Evolutionary conservation across 2,797 vertebrate species (phyloP).

Genomic region (Salmo trutta): DNA sequence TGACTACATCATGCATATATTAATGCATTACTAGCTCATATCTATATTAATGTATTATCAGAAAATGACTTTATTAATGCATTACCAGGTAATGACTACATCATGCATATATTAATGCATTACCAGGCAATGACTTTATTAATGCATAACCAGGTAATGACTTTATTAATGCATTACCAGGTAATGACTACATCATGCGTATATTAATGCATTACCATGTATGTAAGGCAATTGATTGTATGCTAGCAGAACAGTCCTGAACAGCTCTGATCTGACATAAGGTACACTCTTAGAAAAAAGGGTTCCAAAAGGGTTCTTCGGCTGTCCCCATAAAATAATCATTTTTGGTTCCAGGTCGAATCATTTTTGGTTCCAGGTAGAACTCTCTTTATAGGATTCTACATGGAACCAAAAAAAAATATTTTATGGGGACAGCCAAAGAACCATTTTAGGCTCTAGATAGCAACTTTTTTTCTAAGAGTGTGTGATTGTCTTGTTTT

Average conservation of each 20-base stretch:
- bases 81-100: conserved; percentile 82
- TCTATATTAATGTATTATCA: conserved; percentile 78
- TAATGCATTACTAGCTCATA: conserved; percentile 84
- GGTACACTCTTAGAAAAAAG: too few species aligned
- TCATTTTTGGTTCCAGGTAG: too few species aligned
- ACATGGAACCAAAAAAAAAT: too few species aligned
- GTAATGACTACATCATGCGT: conserved; percentile 61
- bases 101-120: conserved; percentile 40
- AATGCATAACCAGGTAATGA: conserved; percentile 86
- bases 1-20: too few species aligned
- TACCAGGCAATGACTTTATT: conserved; percentile 86
- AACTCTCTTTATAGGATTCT: too few species aligned
- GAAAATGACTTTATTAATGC: conserved; percentile 84
- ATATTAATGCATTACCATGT: conserved; percentile 92
- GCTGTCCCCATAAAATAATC: too few species aligned
- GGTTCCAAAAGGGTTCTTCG: too few species aligned
- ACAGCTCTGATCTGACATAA: background rate
- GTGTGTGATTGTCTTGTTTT: conserved; percentile 16
- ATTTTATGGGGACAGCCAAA: too few species aligned
- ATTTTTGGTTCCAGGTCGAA: too few species aligned
- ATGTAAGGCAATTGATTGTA: conserved; percentile 29
- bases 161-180: conserved; percentile 77
- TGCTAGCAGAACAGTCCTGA: background rate
- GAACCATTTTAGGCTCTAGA: too few species aligned
- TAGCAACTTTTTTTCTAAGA: too few species aligned